Evolutionary conservation across 1,140 invertebrate species (phyloP).

Genomic region (Dendroctonus ponderosae): DNA sequence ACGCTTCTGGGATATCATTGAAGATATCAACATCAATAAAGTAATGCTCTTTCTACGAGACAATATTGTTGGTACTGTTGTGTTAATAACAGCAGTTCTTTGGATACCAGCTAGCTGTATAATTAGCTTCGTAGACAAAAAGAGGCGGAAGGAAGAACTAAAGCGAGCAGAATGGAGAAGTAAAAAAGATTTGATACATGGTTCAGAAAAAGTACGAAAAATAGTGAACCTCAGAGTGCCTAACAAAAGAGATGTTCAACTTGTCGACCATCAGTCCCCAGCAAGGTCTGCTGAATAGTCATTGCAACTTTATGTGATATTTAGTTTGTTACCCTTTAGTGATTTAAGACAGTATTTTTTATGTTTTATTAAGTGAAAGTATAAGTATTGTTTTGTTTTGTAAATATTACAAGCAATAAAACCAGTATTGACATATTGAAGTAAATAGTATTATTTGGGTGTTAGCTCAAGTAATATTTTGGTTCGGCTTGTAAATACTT

Average conservation of each 20-base stretch:
- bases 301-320: conserved; percentile 27
- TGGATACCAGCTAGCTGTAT: conserved; percentile 89
- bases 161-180: conserved; percentile 45
- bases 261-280: conserved; percentile 10
- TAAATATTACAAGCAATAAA: conserved; percentile 2
- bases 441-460: background rate
- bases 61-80: conserved; percentile 87
- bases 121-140: conserved; percentile 76
- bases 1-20: conserved; percentile 94
- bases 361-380: conserved; percentile 1
- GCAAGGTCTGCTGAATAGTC: conserved; percentile 16
- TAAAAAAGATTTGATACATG: conserved; percentile 61
- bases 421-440: conserved; percentile 9
- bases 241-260: conserved; percentile 13
- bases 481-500: conserved; percentile 58
- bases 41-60: conserved; percentile 82
- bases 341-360: conserved; percentile 18
- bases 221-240: conserved; percentile 58
- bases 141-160: conserved; percentile 43
- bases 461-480: conserved; percentile 48
- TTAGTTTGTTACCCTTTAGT: conserved; percentile 21
- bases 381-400: background rate
- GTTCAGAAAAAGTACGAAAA: conserved; percentile 56
- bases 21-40: conserved; percentile 93
- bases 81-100: conserved; percentile 82